phyloP scores from a whole-genome alignment of 1,140 invertebrate genomes.

The Magallana angulata region DNA sequence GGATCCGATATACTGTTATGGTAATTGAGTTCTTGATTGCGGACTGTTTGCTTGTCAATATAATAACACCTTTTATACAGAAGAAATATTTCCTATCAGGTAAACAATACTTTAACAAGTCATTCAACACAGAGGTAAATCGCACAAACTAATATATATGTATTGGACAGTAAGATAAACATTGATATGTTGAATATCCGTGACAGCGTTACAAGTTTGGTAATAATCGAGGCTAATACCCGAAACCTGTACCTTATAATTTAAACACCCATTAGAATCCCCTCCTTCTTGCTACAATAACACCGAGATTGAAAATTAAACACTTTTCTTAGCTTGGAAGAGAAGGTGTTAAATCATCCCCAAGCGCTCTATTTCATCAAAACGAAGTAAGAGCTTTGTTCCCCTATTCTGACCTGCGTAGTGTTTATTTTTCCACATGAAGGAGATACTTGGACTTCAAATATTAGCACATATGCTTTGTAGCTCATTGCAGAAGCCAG shows the following conservation, averaged over 20 bases:
- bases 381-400: not conserved
- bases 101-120: not conserved
- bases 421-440: not conserved
- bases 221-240: not conserved
- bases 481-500: too few species aligned
- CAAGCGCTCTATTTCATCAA: not conserved
- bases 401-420: not conserved
- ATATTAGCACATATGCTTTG: not conserved
- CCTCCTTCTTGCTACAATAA: not conserved
- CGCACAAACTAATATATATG: not conserved
- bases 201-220: not conserved
- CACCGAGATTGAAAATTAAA: not conserved
- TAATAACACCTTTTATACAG: not conserved
- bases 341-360: not conserved
- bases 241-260: not conserved
- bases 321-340: not conserved
- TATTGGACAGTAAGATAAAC: not conserved
- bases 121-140: not conserved
- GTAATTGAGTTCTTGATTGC: conserved; percentile 15
- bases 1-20: not conserved
- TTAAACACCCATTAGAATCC: not conserved
- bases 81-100: not conserved
- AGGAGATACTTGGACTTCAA: conserved; percentile 12
- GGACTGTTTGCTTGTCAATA: not conserved
- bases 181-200: conserved; percentile 5